phyloP scores from a whole-genome alignment of 2,797 vertebrate genomes.

The Acipenser ruthenus region DNA sequence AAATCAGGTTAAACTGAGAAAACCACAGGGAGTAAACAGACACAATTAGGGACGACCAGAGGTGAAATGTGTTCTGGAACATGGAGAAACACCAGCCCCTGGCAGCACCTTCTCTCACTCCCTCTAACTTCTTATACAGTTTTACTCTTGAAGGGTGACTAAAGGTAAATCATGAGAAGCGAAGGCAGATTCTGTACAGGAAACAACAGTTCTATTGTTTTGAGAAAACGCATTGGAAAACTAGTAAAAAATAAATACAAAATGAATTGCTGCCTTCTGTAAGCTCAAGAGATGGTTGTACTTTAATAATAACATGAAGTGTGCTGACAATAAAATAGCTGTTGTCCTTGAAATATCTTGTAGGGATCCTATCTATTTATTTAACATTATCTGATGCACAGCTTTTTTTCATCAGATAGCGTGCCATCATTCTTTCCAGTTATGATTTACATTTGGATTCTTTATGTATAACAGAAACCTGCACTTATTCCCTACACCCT shows the following conservation, averaged over 20 bases:
- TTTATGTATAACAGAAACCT: neutral
- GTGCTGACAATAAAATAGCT: too few species aligned
- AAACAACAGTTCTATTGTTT: too few species aligned
- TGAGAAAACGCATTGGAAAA: slow-evolving; percentile 1
- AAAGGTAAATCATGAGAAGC: neutral
- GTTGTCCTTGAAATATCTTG: too few species aligned
- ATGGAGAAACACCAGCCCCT: neutral
- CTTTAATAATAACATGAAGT: too few species aligned
- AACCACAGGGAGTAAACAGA: slow-evolving; percentile 46
- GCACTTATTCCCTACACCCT: neutral
- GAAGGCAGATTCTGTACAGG: too few species aligned
- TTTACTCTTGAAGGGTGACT: neutral
- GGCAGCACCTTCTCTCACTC: neutral
- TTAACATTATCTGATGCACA: too few species aligned
- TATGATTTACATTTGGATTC: too few species aligned
- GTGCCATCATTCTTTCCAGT: too few species aligned
- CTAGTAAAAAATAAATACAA: neutral
- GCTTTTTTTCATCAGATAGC: too few species aligned
- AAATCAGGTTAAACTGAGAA: slow-evolving; percentile 36
- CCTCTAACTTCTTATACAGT: neutral
- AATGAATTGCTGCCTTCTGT: neutral
- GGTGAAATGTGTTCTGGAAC: neutral
- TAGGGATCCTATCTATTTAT: too few species aligned
- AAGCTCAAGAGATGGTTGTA: too few species aligned
- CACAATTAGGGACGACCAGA: slow-evolving; percentile 31